phyloP scores from a whole-genome alignment of 1,140 invertebrate species.

The Drosophila gunungcola region DNA sequence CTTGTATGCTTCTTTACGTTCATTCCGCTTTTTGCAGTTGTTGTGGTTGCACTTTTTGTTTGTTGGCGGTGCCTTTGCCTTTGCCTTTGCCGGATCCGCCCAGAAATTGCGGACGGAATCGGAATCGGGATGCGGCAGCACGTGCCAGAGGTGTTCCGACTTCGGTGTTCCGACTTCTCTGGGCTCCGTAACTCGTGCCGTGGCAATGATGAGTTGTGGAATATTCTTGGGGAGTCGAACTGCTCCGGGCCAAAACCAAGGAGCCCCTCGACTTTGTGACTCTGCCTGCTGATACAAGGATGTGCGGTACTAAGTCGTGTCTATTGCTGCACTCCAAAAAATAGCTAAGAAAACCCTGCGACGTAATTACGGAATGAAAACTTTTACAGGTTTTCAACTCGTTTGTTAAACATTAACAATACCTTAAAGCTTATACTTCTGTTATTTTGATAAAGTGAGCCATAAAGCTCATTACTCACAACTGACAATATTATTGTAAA shows the following conservation, averaged over 20 bases:
- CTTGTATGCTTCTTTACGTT: slow-evolving; percentile 55
- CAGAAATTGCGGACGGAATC: slow-evolving; percentile 16
- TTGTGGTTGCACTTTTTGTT: slow-evolving; percentile 46
- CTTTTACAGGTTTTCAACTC: too few relatives aligned
- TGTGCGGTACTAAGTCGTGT: slow-evolving; percentile 3
- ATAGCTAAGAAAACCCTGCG: not conserved
- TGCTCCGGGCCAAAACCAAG: not conserved
- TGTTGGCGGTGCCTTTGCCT: slow-evolving; percentile 1
- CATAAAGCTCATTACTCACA: too few relatives aligned
- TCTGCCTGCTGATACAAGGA: slow-evolving; percentile 24
- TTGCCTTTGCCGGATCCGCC: slow-evolving; percentile 20
- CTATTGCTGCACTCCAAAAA: slow-evolving; percentile 10
- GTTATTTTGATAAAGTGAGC: too few relatives aligned
- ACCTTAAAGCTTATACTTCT: too few relatives aligned
- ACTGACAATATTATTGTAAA: too few relatives aligned
- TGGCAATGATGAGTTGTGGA: slow-evolving; percentile 50
- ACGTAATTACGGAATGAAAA: too few relatives aligned
- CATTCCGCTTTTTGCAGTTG: slow-evolving; percentile 46
- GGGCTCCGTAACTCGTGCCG: slow-evolving; percentile 12
- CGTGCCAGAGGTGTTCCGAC: slow-evolving; percentile 55
- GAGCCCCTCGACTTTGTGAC: slow-evolving; percentile 43
- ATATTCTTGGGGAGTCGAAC: slow-evolving; percentile 30
- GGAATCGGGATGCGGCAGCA: slow-evolving; percentile 38
- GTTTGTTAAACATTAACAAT: too few relatives aligned
- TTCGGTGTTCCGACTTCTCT: not conserved